A percentile compares a stretch with the other conserved stretches of the same genome.
Conservation (phyloP, 2,113 vertebrate species). For the Lophotis ruficrista region DNA sequence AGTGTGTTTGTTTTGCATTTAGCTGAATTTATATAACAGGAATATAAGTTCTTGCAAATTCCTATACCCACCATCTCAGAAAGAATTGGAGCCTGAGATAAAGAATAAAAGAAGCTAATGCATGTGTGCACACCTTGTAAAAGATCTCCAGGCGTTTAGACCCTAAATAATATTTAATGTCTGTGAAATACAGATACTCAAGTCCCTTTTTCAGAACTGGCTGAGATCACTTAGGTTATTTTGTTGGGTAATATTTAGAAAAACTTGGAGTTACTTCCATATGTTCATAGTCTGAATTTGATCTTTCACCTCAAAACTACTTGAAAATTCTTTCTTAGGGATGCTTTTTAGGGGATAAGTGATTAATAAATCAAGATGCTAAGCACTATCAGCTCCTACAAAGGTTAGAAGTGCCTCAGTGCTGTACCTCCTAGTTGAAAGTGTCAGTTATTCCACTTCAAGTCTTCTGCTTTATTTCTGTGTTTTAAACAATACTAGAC, state of each 20-base stretch:
- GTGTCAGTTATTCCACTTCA: slow-evolving; percentile 11
- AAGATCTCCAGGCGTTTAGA: not conserved
- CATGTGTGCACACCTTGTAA: not conserved
- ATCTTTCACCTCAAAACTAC: not conserved
- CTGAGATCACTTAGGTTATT: not conserved
- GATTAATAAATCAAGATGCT: slow-evolving; percentile 20
- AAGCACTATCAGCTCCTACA: not conserved
- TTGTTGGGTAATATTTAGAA: not conserved
- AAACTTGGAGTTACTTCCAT: not conserved
- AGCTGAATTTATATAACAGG: not conserved
- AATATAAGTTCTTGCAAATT: not conserved
- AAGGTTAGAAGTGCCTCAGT: not conserved
- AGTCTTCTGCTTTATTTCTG: slow-evolving; percentile 40
- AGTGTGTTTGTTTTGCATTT: not conserved
- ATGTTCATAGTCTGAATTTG: not conserved
- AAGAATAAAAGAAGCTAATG: not conserved
- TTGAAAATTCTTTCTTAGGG: not conserved
- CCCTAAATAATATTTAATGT: not conserved
- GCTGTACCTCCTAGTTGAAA: not conserved
- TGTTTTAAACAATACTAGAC: slow-evolving; percentile 23
- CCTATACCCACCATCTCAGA: not conserved
- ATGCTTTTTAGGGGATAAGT: not conserved
- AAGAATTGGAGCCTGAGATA: not conserved
- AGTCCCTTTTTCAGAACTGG: not conserved
- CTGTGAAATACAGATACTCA: not conserved